phyloP scores from a whole-genome alignment of 2,888 invertebrate species.

The Idaea biselata region DNA sequence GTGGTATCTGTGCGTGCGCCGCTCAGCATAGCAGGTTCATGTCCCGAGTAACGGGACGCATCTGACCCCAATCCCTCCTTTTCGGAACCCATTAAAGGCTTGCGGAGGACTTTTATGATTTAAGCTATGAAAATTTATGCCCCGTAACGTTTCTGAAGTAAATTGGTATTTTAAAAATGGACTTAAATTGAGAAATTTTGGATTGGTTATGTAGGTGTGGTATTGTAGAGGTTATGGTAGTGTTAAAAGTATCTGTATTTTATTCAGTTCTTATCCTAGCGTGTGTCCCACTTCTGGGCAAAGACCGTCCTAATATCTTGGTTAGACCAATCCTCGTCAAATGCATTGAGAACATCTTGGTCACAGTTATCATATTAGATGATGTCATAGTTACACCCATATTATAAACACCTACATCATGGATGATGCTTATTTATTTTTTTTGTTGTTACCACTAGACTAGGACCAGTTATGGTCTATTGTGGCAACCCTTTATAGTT shows the following conservation, averaged over 20 bases:
- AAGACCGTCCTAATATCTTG: too few species aligned
- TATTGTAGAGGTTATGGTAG: neutral
- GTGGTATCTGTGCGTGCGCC: neutral
- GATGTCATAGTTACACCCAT: too few species aligned
- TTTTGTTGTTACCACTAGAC: too few species aligned
- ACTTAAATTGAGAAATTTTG: neutral
- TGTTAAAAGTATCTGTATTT: neutral
- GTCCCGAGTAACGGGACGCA: conserved; percentile 45
- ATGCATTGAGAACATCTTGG: too few species aligned
- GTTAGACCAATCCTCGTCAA: too few species aligned
- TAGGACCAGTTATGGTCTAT: too few species aligned
- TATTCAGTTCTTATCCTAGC: too few species aligned
- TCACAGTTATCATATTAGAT: too few species aligned
- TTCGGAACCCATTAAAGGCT: conserved; percentile 39
- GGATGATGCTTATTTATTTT: too few species aligned
- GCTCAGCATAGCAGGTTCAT: conserved; percentile 38
- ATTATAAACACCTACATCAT: too few species aligned
- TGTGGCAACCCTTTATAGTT: too few species aligned
- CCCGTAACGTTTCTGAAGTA: neutral
- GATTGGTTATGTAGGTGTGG: neutral
- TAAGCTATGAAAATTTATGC: conserved; percentile 6
- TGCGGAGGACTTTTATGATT: conserved; percentile 17
- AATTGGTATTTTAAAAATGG: neutral
- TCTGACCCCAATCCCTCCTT: conserved; percentile 48
- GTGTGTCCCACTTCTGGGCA: too few species aligned